Evolutionary conservation across 2,113 vertebrate species (phyloP).

Genomic region (Gymnocephalus cernua): DNA sequence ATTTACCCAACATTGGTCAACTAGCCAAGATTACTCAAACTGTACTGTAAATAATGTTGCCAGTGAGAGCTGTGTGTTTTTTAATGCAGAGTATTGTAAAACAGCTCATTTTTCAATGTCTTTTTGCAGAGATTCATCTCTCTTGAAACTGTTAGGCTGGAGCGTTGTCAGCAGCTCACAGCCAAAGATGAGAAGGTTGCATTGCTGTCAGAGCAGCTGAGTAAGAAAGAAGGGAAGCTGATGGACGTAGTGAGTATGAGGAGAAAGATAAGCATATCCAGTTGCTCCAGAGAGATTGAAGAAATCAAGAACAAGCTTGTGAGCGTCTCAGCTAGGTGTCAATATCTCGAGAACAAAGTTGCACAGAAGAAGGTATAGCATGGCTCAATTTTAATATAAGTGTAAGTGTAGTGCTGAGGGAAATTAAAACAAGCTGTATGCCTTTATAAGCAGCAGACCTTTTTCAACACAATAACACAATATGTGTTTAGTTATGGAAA

Average conservation of each 20-base stretch:
- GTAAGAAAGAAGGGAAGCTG: slow-evolving; percentile 15
- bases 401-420: not conserved
- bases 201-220: slow-evolving; percentile 79
- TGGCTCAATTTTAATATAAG: not conserved
- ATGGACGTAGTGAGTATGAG: slow-evolving; percentile 50
- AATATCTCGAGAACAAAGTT: slow-evolving; percentile 77
- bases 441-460: not conserved
- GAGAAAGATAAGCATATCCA: slow-evolving; percentile 59
- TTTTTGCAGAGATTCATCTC: slow-evolving; percentile 85
- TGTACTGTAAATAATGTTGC: not conserved
- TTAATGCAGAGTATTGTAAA: not conserved
- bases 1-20: not conserved
- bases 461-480: not conserved
- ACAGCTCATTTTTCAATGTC: not conserved
- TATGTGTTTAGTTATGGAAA: not conserved
- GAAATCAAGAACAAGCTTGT: slow-evolving; percentile 79
- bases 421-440: not conserved
- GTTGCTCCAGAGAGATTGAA: slow-evolving; percentile 79
- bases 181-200: slow-evolving; percentile 83
- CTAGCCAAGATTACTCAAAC: no score
- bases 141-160: slow-evolving; percentile 83
- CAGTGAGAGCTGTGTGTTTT: not conserved
- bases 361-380: slow-evolving; percentile 23
- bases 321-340: slow-evolving; percentile 75
- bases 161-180: slow-evolving; percentile 70